phyloP scores from a whole-genome alignment of 1,140 invertebrate species.

The Caenorhabditis brenneri region DNA sequence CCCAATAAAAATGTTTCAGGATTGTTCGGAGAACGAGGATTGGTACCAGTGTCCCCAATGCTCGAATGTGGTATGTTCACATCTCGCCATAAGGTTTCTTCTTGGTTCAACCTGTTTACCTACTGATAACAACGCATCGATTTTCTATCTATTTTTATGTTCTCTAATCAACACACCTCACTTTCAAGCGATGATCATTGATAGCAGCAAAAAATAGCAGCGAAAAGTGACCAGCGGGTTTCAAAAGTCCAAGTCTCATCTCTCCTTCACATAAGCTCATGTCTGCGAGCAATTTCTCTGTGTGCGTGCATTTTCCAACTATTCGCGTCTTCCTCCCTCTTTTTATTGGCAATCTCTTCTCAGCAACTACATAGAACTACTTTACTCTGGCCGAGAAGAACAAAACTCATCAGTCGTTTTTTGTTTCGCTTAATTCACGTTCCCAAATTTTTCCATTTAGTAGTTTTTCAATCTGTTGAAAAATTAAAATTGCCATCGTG shows the following conservation, averaged over 20 bases:
- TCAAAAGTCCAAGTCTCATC: conserved; percentile 1
- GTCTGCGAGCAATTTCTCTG: conserved; percentile 24
- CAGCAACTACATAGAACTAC: background rate
- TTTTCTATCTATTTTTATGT: background rate
- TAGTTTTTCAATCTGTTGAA: too few species aligned
- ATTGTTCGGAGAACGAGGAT: conserved; percentile 24
- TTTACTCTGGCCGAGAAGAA: background rate
- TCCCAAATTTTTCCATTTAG: background rate
- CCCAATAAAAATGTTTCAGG: too few species aligned
- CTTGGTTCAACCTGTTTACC: background rate
- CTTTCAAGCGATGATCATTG: background rate
- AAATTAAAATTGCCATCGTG: too few species aligned
- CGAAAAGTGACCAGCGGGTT: background rate
- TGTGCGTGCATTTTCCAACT: conserved; percentile 34
- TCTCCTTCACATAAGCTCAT: background rate
- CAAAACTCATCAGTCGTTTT: conserved; percentile 1
- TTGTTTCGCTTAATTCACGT: background rate
- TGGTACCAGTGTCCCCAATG: background rate
- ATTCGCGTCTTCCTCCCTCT: background rate
- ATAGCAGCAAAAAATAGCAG: background rate
- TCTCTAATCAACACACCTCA: background rate
- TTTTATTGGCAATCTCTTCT: background rate
- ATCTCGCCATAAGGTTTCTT: background rate
- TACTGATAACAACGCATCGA: conserved; percentile 2
- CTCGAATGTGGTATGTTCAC: conserved; percentile 43